phyloP scores from a whole-genome alignment of 92 coral and sea anemone genomes.

The Zoanthus sociatus region DNA sequence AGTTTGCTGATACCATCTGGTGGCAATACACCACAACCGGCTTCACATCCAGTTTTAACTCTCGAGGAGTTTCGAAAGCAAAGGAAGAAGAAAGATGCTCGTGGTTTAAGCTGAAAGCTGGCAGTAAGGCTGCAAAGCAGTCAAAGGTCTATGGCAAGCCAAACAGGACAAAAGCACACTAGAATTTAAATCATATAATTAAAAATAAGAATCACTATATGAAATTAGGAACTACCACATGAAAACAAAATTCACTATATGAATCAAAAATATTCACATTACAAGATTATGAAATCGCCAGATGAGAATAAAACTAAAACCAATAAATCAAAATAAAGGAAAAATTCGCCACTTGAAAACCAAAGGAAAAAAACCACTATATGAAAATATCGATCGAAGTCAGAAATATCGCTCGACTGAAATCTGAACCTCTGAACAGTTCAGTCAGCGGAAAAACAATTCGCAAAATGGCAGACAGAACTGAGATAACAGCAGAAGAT shows the following conservation, averaged over 20 bases:
- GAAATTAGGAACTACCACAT: neutral
- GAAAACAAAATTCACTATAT: neutral
- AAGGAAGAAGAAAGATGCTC: slow-evolving; percentile 17
- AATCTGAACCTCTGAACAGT: too few relatives aligned
- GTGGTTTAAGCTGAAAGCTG: slow-evolving; percentile 3
- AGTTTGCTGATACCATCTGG: neutral
- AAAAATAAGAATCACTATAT: slow-evolving; percentile 2
- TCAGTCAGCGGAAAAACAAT: too few relatives aligned
- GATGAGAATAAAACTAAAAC: neutral
- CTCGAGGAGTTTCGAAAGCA: slow-evolving; percentile 18
- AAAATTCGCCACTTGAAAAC: neutral
- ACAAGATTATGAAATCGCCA: slow-evolving; percentile 1
- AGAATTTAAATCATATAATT: neutral
- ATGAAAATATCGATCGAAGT: neutral
- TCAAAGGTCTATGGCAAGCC: slow-evolving; percentile 8
- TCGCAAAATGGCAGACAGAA: too few relatives aligned
- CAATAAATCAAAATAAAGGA: neutral
- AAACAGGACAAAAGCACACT: neutral
- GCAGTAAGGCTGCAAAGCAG: slow-evolving; percentile 22
- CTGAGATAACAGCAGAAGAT: too few relatives aligned
- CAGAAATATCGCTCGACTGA: neutral
- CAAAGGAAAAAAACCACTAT: neutral
- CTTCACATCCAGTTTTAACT: slow-evolving; percentile 1
- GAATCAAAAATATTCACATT: neutral
- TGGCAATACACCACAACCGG: slow-evolving; percentile 3